Evolutionary conservation across 2,797 vertebrate genomes (phyloP), one percentile per base, ranked within the genome.

Genomic region (Poecilia wingei): DNA sequence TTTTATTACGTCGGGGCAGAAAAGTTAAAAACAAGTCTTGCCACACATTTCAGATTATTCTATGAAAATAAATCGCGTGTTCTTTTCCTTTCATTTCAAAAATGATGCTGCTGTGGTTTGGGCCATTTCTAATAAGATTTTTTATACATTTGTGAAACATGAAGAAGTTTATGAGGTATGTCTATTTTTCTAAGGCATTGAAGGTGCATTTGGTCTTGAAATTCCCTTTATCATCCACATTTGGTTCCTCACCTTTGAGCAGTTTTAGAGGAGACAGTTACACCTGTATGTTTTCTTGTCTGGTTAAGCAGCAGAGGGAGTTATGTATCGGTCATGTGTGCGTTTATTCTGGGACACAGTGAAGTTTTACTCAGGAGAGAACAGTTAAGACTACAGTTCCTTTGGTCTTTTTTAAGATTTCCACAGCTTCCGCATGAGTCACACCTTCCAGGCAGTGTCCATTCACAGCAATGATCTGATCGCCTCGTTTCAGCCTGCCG

Each of bases 391-490:
- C 97, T 70, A 98, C 96, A 0, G 95, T 94, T 86, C 97, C 98
- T 84, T 96, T 97, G 75, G 97, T 97, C 88, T 95, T 96, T 92
- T 98, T 98, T 70, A 99, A 95, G 89, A 97, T 95, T 88, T 97
- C 95, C 77, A 98, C 97, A 0, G 97, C 98, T 88, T 98, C 97
- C 51, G 97, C 96, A 0, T 98, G 97, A 76, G 96, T 98, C 57
- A 97, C 96, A 0, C 97, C 97, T 92, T 98, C 96, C 86, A 98
- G 96, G 79, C 96, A 97, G 87, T 96, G 97, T 68, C 97, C 97
- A 4, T 98, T 99, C 88, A 98, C 97, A 53, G 97, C 96, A 61
- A 98, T 96, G 84, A 99, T 98, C 91, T 98, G 97, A 93, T 99
- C 98, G 0, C 98, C 97, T 1, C 95, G 93, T 87, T 96, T 97